Conservation (phyloP, 1,140 invertebrate genomes). For the Tribolium madens region DNA sequence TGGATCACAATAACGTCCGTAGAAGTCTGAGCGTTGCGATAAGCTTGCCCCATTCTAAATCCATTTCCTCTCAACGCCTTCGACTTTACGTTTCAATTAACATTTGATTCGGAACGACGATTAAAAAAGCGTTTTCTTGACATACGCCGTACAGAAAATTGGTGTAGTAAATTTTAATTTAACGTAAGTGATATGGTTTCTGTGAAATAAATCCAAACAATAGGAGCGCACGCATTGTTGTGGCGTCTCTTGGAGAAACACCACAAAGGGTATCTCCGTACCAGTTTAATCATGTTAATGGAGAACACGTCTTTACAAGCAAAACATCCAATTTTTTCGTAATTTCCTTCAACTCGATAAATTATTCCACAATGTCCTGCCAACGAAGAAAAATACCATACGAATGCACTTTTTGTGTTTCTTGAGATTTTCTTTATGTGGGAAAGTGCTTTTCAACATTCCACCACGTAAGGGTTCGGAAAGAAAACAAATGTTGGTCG, state of each 20-base stretch:
- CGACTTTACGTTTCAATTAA: conserved; percentile 36
- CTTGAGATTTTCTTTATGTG: conserved; percentile 20
- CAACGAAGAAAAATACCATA: neutral
- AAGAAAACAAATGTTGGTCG: conserved; percentile 54
- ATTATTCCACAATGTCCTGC: neutral
- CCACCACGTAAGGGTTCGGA: conserved; percentile 22
- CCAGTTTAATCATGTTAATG: conserved; percentile 56
- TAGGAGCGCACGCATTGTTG: conserved; percentile 51
- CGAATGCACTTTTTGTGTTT: conserved; percentile 38
- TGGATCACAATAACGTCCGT: conserved; percentile 25
- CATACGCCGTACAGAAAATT: neutral
- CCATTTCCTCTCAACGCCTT: conserved; percentile 36
- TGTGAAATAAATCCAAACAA: conserved; percentile 39
- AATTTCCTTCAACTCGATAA: neutral
- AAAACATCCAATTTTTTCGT: conserved; percentile 32
- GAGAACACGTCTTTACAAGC: conserved; percentile 43
- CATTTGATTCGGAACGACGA: neutral
- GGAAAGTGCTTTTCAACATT: conserved; percentile 23
- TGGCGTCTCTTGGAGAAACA: conserved; percentile 45
- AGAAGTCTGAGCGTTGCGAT: conserved; percentile 16
- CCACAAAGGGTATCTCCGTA: conserved; percentile 50
- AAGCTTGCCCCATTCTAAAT: conserved; percentile 33
- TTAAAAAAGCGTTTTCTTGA: conserved; percentile 10
- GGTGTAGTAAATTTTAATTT: conserved; percentile 52
- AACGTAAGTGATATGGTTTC: conserved; percentile 53